Conservation (phyloP, 2,797 vertebrate genomes). For the Lagocephalus sceleratus region DNA sequence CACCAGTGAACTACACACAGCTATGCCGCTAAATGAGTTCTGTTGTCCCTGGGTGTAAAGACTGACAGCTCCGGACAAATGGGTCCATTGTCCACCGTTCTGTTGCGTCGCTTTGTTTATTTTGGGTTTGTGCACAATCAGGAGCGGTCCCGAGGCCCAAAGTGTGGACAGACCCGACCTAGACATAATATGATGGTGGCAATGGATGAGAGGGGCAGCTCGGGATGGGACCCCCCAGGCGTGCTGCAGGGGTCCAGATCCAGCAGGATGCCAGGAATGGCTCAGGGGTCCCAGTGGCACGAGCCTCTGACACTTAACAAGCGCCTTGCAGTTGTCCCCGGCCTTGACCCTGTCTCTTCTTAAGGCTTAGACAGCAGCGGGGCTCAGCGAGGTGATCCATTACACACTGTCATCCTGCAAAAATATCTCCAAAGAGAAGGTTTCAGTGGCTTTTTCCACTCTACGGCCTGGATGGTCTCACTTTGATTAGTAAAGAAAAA, state of each 20-base stretch:
- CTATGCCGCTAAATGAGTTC: constrained; percentile 27
- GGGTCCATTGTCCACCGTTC: constrained; percentile 53
- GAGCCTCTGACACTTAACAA: constrained; percentile 78
- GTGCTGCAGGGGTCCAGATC: constrained; percentile 56
- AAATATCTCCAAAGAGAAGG: constrained; percentile 42
- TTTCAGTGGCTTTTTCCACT: constrained; percentile 46
- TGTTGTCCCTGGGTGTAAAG: constrained; percentile 35
- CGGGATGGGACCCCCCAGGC: constrained; percentile 62
- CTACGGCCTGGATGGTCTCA: background rate
- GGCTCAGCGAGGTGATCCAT: constrained; percentile 62
- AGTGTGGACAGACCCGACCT: constrained; percentile 29
- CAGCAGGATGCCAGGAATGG: constrained; percentile 70
- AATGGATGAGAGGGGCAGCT: constrained; percentile 58
- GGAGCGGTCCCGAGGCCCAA: constrained; percentile 28
- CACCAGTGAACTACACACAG: constrained; percentile 8
- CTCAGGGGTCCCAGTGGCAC: constrained; percentile 73
- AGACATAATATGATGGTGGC: constrained; percentile 74
- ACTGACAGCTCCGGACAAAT: constrained; percentile 69
- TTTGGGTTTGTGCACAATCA: constrained; percentile 72
- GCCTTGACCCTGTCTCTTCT: constrained; percentile 73
- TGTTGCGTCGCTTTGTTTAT: constrained; percentile 76
- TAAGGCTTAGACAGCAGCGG: constrained; percentile 48
- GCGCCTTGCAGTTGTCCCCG: constrained; percentile 74
- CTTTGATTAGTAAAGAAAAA: no score
- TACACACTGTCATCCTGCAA: constrained; percentile 54